Evolutionary conservation across 2,888 invertebrate species (phyloP).

Genomic region (Geophilus truncorum): DNA sequence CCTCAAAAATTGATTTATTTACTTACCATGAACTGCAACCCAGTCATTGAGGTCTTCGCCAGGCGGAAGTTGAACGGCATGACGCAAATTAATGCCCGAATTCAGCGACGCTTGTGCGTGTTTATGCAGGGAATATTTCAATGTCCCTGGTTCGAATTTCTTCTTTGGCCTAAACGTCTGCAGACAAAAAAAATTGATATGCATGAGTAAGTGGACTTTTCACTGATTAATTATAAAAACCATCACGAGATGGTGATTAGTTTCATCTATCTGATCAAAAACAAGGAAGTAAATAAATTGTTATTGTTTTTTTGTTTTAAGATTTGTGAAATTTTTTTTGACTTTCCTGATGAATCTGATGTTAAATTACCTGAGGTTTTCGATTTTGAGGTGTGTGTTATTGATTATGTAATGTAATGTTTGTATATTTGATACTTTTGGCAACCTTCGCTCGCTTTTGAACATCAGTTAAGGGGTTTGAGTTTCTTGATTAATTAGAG

Average conservation of each 20-base stretch:
- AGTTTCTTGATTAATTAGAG: background rate
- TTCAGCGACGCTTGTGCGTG: constrained; percentile 85
- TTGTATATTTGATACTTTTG: too few relatives aligned
- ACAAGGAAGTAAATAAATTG: background rate
- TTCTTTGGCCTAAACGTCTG: constrained; percentile 89
- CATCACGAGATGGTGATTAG: background rate
- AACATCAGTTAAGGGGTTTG: too few relatives aligned
- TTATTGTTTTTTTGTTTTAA: background rate
- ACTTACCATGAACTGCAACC: constrained; percentile 82
- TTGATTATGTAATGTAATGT: too few relatives aligned
- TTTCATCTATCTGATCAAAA: too few relatives aligned
- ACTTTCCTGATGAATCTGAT: background rate
- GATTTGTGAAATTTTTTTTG: background rate
- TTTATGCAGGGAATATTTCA: constrained; percentile 79
- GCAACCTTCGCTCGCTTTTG: too few relatives aligned
- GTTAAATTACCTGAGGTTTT: too few relatives aligned
- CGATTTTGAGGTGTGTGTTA: too few relatives aligned
- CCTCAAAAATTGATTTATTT: background rate
- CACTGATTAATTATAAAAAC: background rate
- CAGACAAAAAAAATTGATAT: constrained; percentile 34
- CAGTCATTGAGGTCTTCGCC: constrained; percentile 84
- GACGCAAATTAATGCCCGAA: constrained; percentile 77
- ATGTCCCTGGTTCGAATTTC: constrained; percentile 76
- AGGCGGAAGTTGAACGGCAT: constrained; percentile 72
- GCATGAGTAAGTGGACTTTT: too few relatives aligned